Base-by-base conservation (phyloP, 2,888 invertebrate genomes). In the Sepioteuthis lessoniana region DNA sequence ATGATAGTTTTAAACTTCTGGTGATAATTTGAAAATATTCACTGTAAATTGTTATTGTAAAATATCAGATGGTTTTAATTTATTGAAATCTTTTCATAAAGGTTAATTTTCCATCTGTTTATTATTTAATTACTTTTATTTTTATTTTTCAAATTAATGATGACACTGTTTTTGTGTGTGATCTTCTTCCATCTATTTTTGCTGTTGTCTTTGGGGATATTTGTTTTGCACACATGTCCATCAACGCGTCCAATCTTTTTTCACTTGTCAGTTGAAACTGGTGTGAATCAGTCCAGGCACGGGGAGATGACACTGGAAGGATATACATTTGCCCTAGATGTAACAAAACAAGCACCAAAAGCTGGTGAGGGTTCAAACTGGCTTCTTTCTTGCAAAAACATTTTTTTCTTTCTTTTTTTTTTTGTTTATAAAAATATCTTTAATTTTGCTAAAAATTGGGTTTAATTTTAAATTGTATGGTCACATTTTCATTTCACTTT, bases 181-280 rank as follows among this genome's bases (percentile, higher is more conserved):
- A n/a, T 92, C 35, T 25, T 91, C 28, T 92, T 42, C 42, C 46
- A 92, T 47, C 42, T 47, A 42, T n/a, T 92, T 92, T 92, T 92
- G n/a, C 47, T 92, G 31, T 92, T 91, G 31, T 47, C 92, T 92
- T 92, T 47, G 46, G 92, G 92, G 92, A 28, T 92, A 42, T 92
- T 42, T 92, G n/a, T 46, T 19, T 92, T 91, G 91, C 55, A 35
- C 92, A 47, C 47, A 92, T n/a, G 46, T 92, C 38, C 92, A 92
- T 92, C n/a, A 92, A 42, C 42, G 92, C 38, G 92, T 92, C 92
- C 92, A 37, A 92, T 92, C 92, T 92, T 92, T 92, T 92, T 92
- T 92, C 92, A 92, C 92, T 92, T 92, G 92, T 92, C 92, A 92
- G 92, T 92, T 92, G 92, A 92, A 47, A 92, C 92, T 92, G 92